phyloP scores from a whole-genome alignment of 2,888 invertebrate species.

The Dasypogon diadema region DNA sequence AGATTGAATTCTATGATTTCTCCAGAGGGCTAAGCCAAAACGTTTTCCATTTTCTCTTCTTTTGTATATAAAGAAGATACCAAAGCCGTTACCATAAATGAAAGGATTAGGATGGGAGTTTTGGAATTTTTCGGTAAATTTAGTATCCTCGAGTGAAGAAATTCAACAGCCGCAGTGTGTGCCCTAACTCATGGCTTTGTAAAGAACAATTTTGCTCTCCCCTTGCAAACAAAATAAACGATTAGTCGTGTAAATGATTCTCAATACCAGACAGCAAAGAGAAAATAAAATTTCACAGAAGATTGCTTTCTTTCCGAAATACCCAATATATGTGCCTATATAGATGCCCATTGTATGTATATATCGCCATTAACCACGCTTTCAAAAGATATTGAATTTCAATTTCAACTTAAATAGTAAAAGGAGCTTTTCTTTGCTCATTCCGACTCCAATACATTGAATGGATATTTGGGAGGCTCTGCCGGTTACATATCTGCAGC shows the following conservation, averaged over 20 bases:
- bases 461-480: neutral
- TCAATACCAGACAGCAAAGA: neutral
- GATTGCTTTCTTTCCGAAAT: neutral
- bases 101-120: conserved; percentile 15
- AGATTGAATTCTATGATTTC: conserved; percentile 34
- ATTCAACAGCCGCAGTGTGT: neutral
- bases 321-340: too few relatives aligned
- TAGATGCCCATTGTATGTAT: too few relatives aligned
- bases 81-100: neutral
- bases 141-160: neutral
- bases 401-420: conserved; percentile 40
- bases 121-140: conserved; percentile 16
- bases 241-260: conserved; percentile 34
- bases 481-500: neutral
- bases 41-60: conserved; percentile 12
- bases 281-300: conserved; percentile 9
- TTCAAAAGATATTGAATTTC: conserved; percentile 45
- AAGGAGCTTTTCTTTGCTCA: conserved; percentile 42
- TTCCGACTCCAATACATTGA: neutral
- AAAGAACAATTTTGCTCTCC: neutral
- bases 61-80: neutral
- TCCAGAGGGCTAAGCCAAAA: conserved; percentile 1
- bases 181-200: too few relatives aligned
- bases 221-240: conserved; percentile 23
- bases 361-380: neutral